Evolutionary conservation across 2,888 invertebrate genomes (phyloP).

Genomic region (Chrysomela aeneicollis): DNA sequence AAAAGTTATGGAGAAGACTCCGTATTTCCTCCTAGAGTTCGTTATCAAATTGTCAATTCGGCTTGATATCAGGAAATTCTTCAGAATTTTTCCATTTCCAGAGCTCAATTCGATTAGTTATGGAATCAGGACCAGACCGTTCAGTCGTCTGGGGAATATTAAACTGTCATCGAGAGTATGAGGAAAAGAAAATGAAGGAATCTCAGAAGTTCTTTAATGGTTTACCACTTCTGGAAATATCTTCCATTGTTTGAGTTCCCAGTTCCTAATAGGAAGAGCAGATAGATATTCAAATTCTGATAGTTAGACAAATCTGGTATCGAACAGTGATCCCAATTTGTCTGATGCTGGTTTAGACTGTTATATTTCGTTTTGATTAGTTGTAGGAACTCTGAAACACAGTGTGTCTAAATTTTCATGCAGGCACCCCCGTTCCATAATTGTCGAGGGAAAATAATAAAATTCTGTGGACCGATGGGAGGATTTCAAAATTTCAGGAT

Average conservation of each 20-base stretch:
- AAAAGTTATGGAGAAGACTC: no score
- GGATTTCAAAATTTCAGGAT: no score
- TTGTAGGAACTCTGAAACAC: no score
- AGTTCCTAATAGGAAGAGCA: background rate
- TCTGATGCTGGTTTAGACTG: no score
- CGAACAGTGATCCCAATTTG: no score
- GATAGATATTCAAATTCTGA: background rate
- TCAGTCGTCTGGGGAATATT: slow-evolving; percentile 27
- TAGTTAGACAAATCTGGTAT: no score
- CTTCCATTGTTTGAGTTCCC: background rate
- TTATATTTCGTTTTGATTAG: no score
- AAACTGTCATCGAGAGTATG: slow-evolving; percentile 24
- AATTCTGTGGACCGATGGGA: no score
- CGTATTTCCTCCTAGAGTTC: slow-evolving; percentile 55
- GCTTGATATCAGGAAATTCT: slow-evolving; percentile 49
- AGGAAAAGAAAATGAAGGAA: slow-evolving; percentile 5
- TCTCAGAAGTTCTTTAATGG: background rate
- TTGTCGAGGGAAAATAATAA: no score
- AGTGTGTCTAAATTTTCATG: no score
- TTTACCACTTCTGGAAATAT: slow-evolving; percentile 6
- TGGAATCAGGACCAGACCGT: slow-evolving; percentile 51
- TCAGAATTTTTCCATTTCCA: slow-evolving; percentile 45
- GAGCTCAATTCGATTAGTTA: slow-evolving; percentile 56
- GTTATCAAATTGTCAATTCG: slow-evolving; percentile 58
- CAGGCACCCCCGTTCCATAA: no score